Base-by-base conservation (phyloP, 2,797 vertebrate species). In the Sciurus carolinensis region DNA sequence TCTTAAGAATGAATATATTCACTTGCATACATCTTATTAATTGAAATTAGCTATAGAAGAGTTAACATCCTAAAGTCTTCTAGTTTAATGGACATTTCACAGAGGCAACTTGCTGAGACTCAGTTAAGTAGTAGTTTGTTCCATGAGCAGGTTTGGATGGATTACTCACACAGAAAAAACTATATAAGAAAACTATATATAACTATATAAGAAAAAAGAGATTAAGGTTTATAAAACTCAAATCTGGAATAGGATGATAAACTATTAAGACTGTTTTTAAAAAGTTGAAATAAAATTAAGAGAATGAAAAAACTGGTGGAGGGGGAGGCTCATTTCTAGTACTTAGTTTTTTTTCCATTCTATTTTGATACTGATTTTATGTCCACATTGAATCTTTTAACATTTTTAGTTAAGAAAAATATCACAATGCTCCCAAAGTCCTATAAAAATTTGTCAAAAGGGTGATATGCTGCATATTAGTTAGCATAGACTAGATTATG, bases 321-420 rank as follows among this genome's bases (percentile, higher is more conserved):
- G 5, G 9, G 62, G 13, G 18, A 24, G 59, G 7, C 15, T 10
- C 12, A 52, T 28, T 91, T 94, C n/a, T 52, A 72, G 24, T 54
- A 76, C 26, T 85, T 30, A 90, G 30, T 42, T 72, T 64, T 73
- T 81, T 50, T 81, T 76, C 69, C 64, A 94, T 87, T 96, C 71
- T 59, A 64, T 87, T 87, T 90, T 76, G 17, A 73, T 86, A 64
- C 22, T 59, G n/a, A 87, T 83, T 94, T 57, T 92, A 91, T 50
- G 26, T 77, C 33, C 24, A 79, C 9, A 79, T 18, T 50, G 52
- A 83, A 82, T 67, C 50, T 77, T 88, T 47, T 77, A 1, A 11
- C 73, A 62, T 26, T 64, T 69, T 87, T 54, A 69, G 59, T 69
- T 81, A 50, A 73, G 30, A 87, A 87, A 87, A 26, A 18, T 36